phyloP scores from a whole-genome alignment of 2,888 invertebrate genomes.

The Catonia carolina region DNA sequence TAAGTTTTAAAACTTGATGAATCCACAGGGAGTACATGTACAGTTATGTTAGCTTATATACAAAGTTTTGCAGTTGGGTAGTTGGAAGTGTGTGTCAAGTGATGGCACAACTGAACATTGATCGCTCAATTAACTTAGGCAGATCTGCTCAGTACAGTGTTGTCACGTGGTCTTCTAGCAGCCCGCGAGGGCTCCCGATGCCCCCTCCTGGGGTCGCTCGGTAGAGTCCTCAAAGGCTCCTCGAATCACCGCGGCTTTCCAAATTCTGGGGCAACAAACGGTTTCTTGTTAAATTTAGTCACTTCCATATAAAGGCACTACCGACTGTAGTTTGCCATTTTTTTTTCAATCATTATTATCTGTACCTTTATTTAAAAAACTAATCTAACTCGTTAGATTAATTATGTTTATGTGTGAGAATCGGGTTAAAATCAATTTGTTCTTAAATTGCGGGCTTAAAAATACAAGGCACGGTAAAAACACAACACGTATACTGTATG shows the following conservation, averaged over 20 bases:
- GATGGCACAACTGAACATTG: slow-evolving; percentile 15
- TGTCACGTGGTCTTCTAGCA: slow-evolving; percentile 56
- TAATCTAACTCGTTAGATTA: too few species aligned
- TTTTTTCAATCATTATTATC: too few species aligned
- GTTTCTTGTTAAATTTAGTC: slow-evolving; percentile 38
- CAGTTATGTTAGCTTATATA: too few species aligned
- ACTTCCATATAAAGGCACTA: slow-evolving; percentile 32
- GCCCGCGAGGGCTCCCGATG: slow-evolving; percentile 52
- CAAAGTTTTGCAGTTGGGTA: too few species aligned
- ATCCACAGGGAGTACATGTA: too few species aligned
- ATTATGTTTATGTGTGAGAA: too few species aligned
- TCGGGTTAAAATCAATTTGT: too few species aligned
- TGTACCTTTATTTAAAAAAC: too few species aligned
- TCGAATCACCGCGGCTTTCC: slow-evolving; percentile 58
- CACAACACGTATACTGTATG: too few species aligned
- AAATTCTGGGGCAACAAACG: slow-evolving; percentile 52
- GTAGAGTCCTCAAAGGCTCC: slow-evolving; percentile 43
- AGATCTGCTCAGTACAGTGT: slow-evolving; percentile 58
- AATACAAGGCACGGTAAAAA: too few species aligned
- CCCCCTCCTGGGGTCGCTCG: slow-evolving; percentile 44
- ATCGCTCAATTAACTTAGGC: slow-evolving; percentile 40
- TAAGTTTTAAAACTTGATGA: too few species aligned
- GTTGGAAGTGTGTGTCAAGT: slow-evolving; percentile 12
- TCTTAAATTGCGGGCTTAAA: too few species aligned
- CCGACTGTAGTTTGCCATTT: slow-evolving; percentile 30